Percentiles rank a stretch among this genome's conserved stretches.
phyloP scores from a whole-genome alignment of 2,113 vertebrate genomes.

The Podarcis muralis region DNA sequence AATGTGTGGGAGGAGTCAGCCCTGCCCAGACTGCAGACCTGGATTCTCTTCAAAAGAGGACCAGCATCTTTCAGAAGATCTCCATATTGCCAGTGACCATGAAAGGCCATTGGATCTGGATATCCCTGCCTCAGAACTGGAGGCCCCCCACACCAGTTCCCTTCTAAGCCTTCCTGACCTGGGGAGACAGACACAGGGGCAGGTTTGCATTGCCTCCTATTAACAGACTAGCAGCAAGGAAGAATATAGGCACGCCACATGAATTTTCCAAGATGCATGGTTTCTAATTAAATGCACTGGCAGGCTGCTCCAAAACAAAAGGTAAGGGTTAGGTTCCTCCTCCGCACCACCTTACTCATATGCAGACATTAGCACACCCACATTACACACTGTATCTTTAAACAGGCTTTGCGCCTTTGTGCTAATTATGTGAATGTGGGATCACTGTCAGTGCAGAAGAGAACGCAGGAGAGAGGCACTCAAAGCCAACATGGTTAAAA shows the following conservation, averaged over 20 bases:
- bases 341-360: neutral
- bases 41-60: no score
- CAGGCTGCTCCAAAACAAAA: neutral
- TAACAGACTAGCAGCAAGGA: neutral
- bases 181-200: no score
- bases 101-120: no score
- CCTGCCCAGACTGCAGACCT: neutral
- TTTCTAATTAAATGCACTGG: neutral
- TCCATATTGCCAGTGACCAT: no score
- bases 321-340: neutral
- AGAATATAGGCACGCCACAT: neutral
- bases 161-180: no score
- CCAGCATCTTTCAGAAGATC: no score
- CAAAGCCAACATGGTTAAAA: neutral
- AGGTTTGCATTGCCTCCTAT: neutral
- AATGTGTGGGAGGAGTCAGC: neutral
- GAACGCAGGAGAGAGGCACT: neutral
- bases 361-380: neutral
- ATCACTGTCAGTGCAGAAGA: neutral
- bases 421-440: neutral
- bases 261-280: neutral
- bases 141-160: no score
- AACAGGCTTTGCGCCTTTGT: neutral
- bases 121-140: no score
- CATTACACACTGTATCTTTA: neutral